Evolutionary conservation across 2,888 invertebrate species (phyloP).

Genomic region (Amaurobius ferox): DNA sequence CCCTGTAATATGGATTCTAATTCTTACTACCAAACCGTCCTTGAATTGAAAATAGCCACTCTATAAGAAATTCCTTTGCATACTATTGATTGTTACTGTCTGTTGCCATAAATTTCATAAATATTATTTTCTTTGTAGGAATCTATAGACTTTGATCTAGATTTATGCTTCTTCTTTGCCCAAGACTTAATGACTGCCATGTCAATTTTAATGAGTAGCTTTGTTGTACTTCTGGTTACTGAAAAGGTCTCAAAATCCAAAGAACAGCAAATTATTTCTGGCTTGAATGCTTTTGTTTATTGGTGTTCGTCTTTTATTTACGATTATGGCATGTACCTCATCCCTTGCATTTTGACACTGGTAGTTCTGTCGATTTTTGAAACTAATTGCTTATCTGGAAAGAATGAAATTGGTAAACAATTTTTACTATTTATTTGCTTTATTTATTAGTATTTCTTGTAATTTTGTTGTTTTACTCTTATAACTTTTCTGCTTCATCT

Average conservation of each 20-base stretch:
- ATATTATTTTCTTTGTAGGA: background rate
- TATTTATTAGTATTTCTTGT: too few relatives aligned
- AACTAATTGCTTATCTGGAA: background rate
- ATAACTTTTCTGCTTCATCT: too few relatives aligned
- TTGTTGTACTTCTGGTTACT: slow-evolving; percentile 80
- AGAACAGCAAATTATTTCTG: slow-evolving; percentile 85
- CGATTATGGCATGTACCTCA: slow-evolving; percentile 83
- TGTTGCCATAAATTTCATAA: too few relatives aligned
- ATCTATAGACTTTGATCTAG: background rate
- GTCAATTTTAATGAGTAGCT: slow-evolving; percentile 79
- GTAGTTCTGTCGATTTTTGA: slow-evolving; percentile 80
- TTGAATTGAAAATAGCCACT: too few relatives aligned
- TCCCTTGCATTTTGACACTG: slow-evolving; percentile 81
- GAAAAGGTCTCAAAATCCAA: slow-evolving; percentile 85
- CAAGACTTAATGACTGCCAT: slow-evolving; percentile 83
- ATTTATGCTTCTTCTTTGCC: background rate
- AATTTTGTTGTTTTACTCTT: too few relatives aligned
- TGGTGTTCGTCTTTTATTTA: slow-evolving; percentile 85
- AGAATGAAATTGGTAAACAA: background rate
- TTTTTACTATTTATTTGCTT: too few relatives aligned
- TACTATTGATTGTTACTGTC: too few relatives aligned
- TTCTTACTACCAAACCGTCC: too few relatives aligned
- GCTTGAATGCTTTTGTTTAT: slow-evolving; percentile 82
- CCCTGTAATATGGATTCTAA: too few relatives aligned
- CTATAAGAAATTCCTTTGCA: too few relatives aligned